Evolutionary conservation across 2,113 vertebrate species (phyloP).

Genomic region (Notothenia rossii): DNA sequence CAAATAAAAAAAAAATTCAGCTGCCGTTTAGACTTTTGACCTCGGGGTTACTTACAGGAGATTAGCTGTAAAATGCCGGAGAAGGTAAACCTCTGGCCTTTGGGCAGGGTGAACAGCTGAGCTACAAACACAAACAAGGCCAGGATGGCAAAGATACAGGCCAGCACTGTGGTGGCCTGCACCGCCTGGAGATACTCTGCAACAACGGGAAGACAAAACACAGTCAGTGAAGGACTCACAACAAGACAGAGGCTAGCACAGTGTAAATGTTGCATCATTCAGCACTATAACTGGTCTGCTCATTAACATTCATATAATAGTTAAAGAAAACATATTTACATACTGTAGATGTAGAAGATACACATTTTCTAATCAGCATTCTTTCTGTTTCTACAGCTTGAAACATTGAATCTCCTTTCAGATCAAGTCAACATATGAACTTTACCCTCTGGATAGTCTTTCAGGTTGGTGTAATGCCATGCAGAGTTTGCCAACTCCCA

Average conservation of each 20-base stretch:
- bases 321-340: not conserved
- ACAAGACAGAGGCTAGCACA: not conserved
- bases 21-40: constrained; percentile 22
- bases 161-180: constrained; percentile 93
- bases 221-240: constrained; percentile 11
- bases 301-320: not conserved
- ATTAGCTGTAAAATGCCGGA: constrained; percentile 91
- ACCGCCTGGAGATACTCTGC: constrained; percentile 89
- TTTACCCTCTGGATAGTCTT: constrained; percentile 73
- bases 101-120: constrained; percentile 95
- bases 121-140: constrained; percentile 90
- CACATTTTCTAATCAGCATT: not conserved
- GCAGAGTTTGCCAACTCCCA: constrained; percentile 66
- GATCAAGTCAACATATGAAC: not conserved
- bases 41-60: constrained; percentile 85
- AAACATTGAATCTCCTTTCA: not conserved
- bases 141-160: constrained; percentile 92
- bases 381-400: not conserved
- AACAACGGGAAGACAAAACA: not conserved
- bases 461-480: constrained; percentile 81
- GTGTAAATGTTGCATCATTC: not conserved
- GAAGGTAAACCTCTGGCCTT: constrained; percentile 94
- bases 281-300: not conserved
- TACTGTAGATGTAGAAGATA: not conserved
- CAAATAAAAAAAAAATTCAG: not conserved